Base-by-base conservation (phyloP, 2,797 vertebrate species). In the Falco biarmicus region DNA sequence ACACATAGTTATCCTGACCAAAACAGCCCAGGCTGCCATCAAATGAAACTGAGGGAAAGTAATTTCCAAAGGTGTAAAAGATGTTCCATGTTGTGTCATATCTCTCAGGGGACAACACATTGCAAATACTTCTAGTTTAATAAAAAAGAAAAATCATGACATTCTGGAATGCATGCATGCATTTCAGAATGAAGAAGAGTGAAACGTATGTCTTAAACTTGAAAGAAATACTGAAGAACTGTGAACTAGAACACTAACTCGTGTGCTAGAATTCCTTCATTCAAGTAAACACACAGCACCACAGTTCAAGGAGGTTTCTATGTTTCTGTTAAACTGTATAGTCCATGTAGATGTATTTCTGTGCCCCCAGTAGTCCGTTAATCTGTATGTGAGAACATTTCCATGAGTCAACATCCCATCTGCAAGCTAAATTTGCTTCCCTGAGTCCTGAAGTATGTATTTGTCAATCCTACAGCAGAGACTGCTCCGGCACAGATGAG, bases 291-390 rank as follows among this genome's bases (percentile, higher is more conserved):
- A 45, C 13, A 34, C 0, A 70, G n/a, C 45, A 53, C 15, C 4
- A 2, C 51, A 50, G 15, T 51, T 76, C 54, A 66, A 73, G 22
- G 14, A 84, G 76, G 31, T 9, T 61, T 50, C 41, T 11, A 24
- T 8, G 9, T 53, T 78, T 61, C 26, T 25, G 31, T 69, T 75
- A 43, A 66, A 54, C 31, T 17, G 13, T 8, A 15, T 22, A 43
- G 48, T 20, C 32, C 66, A 70, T 0, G 0, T 10, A 89, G 48
- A 25, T 74, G 53, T 32, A 53, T 25, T 76, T 64, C 47, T 13
- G 0, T 29, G 45, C 8, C 11, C 34, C n/a, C 47, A 10, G 26
- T 39, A 68, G 48, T 54, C 65, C 1, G 0, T 22, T 13, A 50
- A 54, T 50, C 37, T 26, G 11, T 22, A 47, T 1, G 4, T 2